Evolutionary conservation across 2,113 vertebrate species (phyloP), one percentile per base, ranked within the genome.

Genomic region (Pontoporia blainvillei): DNA sequence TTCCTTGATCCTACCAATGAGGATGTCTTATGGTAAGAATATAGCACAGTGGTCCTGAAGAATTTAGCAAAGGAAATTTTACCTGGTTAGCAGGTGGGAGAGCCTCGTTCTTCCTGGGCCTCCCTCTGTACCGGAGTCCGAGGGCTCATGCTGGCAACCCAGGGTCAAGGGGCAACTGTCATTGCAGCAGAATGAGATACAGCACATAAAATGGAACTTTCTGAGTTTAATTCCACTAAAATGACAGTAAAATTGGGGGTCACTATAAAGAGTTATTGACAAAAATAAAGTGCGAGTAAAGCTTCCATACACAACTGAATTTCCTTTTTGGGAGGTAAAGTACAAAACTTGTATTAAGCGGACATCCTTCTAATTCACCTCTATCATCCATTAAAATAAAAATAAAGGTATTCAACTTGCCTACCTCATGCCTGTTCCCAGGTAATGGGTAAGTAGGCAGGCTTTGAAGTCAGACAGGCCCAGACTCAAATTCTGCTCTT

Each of bases 91-190:
- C 21, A 6, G 17, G 15, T 10, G 10, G n/a, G 59, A 23, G n/a
- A 39, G 17, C 27, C 0, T 0, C 1, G 8, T 17, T 31, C 6
- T 41, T 20, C 31, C 17, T 3, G 34, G 25, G 4, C 5, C 4
- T 14, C 8, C 25, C 39, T 39, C 39, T 18, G 39, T 66, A 13
- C 27, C 31, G 17, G 52, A 52, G 52, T 52, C 52, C 17, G 52
- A 59, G 23, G 18, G 12, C 1, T 64, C 25, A 0, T 36, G 4
- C 72, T 4, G 6, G 15, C 41, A 21, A 7, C 13, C 41, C 20
- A 2, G 9, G 31, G 17, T 34, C 31, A 34, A 79, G 34, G 25
- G 31, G 3, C 14, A 29, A 8, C 44, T 15, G 34, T 36, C 46
- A 41, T 12, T 5, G 36, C 27, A 67, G 44, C 46, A 67, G 41